phyloP scores from a whole-genome alignment of 2,888 invertebrate genomes.

The Eupithecia subumbrata region DNA sequence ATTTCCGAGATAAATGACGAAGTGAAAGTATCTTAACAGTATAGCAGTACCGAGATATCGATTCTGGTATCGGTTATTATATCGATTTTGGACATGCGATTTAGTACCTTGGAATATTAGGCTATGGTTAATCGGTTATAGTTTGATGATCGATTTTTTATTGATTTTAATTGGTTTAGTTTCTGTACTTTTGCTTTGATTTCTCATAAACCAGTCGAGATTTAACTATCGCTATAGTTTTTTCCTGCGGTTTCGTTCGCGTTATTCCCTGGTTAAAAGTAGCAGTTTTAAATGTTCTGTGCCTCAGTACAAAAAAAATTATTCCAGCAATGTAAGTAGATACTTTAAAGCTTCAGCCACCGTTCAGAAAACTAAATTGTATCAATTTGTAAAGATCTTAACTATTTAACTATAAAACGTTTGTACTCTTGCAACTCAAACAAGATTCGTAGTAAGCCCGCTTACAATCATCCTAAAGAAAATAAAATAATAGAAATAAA shows the following conservation, averaged over 20 bases:
- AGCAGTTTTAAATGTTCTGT: too few relatives aligned
- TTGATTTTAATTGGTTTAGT: constrained; percentile 1
- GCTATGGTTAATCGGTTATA: constrained; percentile 20
- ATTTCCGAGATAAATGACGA: constrained; percentile 62
- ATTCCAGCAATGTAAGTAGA: too few relatives aligned
- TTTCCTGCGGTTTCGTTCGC: neutral
- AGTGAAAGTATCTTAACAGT: constrained; percentile 71
- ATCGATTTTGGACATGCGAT: constrained; percentile 64
- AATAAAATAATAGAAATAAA: too few relatives aligned
- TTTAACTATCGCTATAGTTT: neutral
- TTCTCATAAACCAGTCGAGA: neutral
- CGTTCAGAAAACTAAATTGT: too few relatives aligned
- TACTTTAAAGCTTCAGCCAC: too few relatives aligned
- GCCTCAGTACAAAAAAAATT: neutral
- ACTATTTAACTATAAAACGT: too few relatives aligned
- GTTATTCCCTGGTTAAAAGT: neutral
- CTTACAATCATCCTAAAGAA: too few relatives aligned
- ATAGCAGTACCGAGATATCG: constrained; percentile 23
- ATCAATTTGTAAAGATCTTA: too few relatives aligned
- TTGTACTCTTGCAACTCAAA: too few relatives aligned
- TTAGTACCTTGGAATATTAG: constrained; percentile 44
- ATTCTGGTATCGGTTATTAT: constrained; percentile 18
- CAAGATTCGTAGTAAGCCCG: too few relatives aligned
- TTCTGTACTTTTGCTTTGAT: neutral
- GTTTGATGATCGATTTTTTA: constrained; percentile 19